Evolutionary conservation across 2,113 vertebrate species (phyloP).

Genomic region (Scomber colias): DNA sequence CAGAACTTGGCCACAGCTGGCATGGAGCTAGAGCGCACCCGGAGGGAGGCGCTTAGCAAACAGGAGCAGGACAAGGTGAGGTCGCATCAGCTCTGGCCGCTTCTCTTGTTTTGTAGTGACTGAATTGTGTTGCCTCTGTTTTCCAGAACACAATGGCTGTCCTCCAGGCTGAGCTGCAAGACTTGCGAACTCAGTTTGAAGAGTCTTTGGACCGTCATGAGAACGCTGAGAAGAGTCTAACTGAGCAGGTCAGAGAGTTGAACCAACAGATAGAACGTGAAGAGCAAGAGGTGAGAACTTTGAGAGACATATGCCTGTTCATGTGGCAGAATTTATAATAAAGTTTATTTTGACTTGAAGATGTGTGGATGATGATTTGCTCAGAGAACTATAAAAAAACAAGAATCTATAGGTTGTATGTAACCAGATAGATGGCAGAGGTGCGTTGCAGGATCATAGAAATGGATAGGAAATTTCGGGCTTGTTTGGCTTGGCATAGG

Average conservation of each 20-base stretch:
- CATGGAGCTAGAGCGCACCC: slow-evolving; percentile 77
- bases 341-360: too few relatives aligned
- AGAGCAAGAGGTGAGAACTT: slow-evolving; percentile 74
- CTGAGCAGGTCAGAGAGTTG: slow-evolving; percentile 77
- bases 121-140: background rate
- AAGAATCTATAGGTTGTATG: slow-evolving; percentile 11
- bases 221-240: slow-evolving; percentile 69
- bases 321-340: background rate
- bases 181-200: slow-evolving; percentile 81
- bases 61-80: slow-evolving; percentile 87
- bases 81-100: background rate
- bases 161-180: slow-evolving; percentile 71
- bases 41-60: slow-evolving; percentile 77
- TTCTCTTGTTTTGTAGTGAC: background rate
- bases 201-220: slow-evolving; percentile 78
- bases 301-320: background rate
- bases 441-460: slow-evolving; percentile 55
- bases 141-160: slow-evolving; percentile 71
- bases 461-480: slow-evolving; percentile 71
- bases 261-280: slow-evolving; percentile 65
- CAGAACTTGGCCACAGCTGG: slow-evolving; percentile 72
- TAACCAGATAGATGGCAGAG: slow-evolving; percentile 42
- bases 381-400: slow-evolving; percentile 8
- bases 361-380: background rate
- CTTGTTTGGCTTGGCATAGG: slow-evolving; percentile 90